Conservation (phyloP, 2,888 invertebrate species). For the Pristionchus mayeri region DNA sequence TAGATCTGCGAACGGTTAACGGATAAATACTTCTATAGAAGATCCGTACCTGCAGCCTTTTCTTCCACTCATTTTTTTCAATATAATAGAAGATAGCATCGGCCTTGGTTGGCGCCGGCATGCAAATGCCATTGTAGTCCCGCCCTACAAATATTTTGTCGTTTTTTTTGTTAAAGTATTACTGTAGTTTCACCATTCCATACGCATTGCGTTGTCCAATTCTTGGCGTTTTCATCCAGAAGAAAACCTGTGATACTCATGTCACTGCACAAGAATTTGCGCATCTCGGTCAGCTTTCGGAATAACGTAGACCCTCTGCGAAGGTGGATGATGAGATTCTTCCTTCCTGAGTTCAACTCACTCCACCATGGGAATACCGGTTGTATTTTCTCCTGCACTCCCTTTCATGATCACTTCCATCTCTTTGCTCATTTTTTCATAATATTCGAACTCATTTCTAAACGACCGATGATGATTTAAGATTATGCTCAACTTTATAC, state of each 20-base stretch:
- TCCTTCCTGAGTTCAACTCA: background rate
- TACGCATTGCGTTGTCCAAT: slow-evolving; percentile 41
- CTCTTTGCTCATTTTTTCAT: background rate
- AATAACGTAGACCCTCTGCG: background rate
- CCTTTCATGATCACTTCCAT: background rate
- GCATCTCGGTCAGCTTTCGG: background rate
- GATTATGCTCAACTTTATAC: background rate
- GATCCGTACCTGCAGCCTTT: slow-evolving; percentile 3
- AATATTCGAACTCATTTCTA: slow-evolving; percentile 9
- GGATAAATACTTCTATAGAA: background rate
- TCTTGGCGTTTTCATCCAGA: slow-evolving; percentile 16
- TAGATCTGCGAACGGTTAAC: background rate
- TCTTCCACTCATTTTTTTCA: slow-evolving; percentile 22
- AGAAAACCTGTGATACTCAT: slow-evolving; percentile 20
- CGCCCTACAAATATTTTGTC: slow-evolving; percentile 16
- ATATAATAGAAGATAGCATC: slow-evolving; percentile 23
- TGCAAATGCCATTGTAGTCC: slow-evolving; percentile 34
- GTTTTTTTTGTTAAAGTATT: background rate
- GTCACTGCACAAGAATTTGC: slow-evolving; percentile 34
- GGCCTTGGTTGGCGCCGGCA: slow-evolving; percentile 24
- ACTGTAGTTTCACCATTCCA: slow-evolving; percentile 41
- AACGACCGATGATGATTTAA: background rate
- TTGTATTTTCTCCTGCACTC: background rate
- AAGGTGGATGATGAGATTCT: background rate
- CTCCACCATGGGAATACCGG: slow-evolving; percentile 14